These are phyloP conservation scores for Piliocolobus tephrosceles DNA, from an alignment of 2,113 vertebrate species.

Conservation along the genomic window DNA sequence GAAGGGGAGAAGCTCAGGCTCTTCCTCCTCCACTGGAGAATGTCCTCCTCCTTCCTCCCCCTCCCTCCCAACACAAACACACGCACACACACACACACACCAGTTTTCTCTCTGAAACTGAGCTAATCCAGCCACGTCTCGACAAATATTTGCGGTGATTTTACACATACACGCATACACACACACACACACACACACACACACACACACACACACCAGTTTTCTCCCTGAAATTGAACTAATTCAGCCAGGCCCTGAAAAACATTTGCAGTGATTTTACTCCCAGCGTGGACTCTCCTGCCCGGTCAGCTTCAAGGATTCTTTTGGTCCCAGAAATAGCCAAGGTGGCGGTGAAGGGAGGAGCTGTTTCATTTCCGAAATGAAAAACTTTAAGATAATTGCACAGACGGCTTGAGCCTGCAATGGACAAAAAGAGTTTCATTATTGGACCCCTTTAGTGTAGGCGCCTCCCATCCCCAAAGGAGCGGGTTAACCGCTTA, in stretches of 20 bases:
- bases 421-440: neutral
- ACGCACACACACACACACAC: accelerated
- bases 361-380: neutral
- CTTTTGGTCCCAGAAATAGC: neutral
- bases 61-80: neutral
- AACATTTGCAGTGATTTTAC: neutral
- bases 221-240: no score
- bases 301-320: neutral
- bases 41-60: neutral
- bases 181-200: no score
- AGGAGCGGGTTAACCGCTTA: neutral
- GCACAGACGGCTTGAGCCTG: neutral
- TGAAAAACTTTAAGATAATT: neutral
- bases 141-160: no score
- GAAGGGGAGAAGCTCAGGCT: no score
- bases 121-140: neutral
- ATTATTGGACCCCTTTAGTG: neutral
- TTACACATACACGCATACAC: no score
- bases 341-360: no score
- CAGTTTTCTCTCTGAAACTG: neutral
- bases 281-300: no score
- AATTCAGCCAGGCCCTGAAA: no score
- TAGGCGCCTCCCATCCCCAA: neutral
- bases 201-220: no score
- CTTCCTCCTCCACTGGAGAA: no score